Evolutionary conservation across 2,113 vertebrate genomes (phyloP).

Genomic region (Sylvilagus bachmani): DNA sequence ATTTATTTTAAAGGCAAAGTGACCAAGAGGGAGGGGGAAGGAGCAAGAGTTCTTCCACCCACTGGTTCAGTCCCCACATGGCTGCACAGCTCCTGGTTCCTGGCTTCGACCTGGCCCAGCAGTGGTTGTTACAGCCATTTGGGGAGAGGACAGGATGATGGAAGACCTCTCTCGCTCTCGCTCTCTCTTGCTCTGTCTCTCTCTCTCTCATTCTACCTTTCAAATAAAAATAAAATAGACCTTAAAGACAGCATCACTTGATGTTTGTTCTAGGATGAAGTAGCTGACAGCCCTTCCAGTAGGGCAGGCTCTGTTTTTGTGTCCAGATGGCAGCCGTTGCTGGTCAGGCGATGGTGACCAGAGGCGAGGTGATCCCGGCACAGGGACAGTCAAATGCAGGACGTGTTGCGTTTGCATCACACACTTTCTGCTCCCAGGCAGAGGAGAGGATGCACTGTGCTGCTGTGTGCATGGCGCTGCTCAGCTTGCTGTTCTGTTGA

Average conservation of each 20-base stretch:
- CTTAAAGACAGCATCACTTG: neutral
- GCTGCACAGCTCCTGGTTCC: no score
- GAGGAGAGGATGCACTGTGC: neutral
- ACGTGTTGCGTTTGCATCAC: accelerated
- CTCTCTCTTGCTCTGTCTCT: no score
- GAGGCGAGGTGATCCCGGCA: neutral
- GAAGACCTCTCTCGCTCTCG: no score
- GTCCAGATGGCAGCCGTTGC: neutral
- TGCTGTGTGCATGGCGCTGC: neutral
- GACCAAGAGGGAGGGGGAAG: neutral
- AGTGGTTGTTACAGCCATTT: no score
- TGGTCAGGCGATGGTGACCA: neutral
- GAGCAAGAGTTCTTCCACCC: no score
- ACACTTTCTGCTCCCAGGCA: neutral
- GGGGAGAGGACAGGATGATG: no score
- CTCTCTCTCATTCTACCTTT: no score
- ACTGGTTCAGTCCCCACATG: neutral
- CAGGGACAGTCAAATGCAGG: neutral
- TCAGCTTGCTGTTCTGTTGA: slow-evolving; percentile 22
- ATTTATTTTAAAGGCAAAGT: no score
- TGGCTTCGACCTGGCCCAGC: no score
- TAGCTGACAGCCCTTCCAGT: neutral
- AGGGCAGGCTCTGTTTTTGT: neutral
- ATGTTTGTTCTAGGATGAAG: neutral
- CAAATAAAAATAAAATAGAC: no score